Conservation (phyloP, 2,113 vertebrate genomes). For the Casuarius casuarius region DNA sequence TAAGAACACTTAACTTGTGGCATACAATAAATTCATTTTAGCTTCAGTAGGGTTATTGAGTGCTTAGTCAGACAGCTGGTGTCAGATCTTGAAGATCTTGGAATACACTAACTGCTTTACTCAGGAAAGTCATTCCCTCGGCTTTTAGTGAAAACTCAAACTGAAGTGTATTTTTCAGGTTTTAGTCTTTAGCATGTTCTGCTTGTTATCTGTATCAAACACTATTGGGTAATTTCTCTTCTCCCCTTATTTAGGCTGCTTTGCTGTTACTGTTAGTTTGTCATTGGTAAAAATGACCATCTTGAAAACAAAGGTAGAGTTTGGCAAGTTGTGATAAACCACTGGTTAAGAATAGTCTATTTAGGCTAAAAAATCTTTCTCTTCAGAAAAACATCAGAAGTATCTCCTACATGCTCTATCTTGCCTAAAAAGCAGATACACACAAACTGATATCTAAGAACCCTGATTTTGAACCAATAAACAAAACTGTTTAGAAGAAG, state of each 20-base stretch:
- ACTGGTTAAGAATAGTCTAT: not conserved
- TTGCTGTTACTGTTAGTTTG: not conserved
- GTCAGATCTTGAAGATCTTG: not conserved
- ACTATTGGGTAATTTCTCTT: not conserved
- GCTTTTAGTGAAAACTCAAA: not conserved
- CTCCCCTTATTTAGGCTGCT: not conserved
- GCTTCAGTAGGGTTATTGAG: not conserved
- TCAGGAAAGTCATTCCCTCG: not conserved
- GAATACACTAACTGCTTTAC: not conserved
- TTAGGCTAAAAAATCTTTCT: not conserved
- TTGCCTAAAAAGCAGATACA: too few relatives aligned
- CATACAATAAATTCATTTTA: not conserved
- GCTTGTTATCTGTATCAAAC: not conserved
- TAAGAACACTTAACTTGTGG: not conserved
- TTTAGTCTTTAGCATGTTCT: not conserved
- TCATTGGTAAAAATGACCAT: not conserved
- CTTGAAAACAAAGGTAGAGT: not conserved
- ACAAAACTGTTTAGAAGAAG: not conserved
- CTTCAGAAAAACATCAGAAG: not conserved
- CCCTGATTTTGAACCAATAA: not conserved
- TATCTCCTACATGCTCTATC: not conserved
- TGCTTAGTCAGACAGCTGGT: not conserved
- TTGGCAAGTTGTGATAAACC: not conserved
- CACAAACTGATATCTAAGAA: not conserved
- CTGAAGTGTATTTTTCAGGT: not conserved